phyloP scores from a whole-genome alignment of 2,113 vertebrate species.

The Anarrhichthys ocellatus region DNA sequence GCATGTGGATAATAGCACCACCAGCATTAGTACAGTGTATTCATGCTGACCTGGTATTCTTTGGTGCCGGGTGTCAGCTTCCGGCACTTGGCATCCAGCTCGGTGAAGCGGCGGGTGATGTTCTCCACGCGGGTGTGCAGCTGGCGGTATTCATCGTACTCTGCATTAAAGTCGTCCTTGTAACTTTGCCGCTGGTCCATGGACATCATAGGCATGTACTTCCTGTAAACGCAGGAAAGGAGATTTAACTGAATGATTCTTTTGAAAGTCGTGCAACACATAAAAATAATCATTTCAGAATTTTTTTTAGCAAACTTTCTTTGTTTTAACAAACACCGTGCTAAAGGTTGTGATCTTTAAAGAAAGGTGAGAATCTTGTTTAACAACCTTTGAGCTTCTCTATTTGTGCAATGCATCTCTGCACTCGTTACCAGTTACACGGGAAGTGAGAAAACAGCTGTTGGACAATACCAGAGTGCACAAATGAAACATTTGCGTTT shows the following conservation, averaged over 20 bases:
- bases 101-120: slow-evolving; percentile 85
- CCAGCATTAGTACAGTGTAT: not conserved
- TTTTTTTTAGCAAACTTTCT: not conserved
- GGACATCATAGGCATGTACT: slow-evolving; percentile 87
- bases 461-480: not conserved
- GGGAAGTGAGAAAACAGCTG: not conserved
- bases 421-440: not conserved
- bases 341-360: slow-evolving; percentile 2
- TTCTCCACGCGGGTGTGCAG: slow-evolving; percentile 88
- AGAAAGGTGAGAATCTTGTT: slow-evolving; percentile 6
- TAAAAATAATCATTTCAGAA: not conserved
- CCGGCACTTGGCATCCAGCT: slow-evolving; percentile 85
- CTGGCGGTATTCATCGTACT: slow-evolving; percentile 90
- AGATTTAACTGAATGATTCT: not conserved
- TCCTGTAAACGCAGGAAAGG: slow-evolving; percentile 76
- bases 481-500: slow-evolving; percentile 15
- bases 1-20: not conserved
- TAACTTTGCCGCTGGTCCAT: slow-evolving; percentile 90
- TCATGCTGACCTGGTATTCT: slow-evolving; percentile 86
- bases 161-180: slow-evolving; percentile 91
- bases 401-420: not conserved
- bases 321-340: not conserved
- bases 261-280: not conserved
- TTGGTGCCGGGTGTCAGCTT: slow-evolving; percentile 87
- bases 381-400: not conserved